Evolutionary conservation across 37 sponge, comb jelly and placozoan species (phyloP).

Genomic region (Oscarella lobularis): DNA sequence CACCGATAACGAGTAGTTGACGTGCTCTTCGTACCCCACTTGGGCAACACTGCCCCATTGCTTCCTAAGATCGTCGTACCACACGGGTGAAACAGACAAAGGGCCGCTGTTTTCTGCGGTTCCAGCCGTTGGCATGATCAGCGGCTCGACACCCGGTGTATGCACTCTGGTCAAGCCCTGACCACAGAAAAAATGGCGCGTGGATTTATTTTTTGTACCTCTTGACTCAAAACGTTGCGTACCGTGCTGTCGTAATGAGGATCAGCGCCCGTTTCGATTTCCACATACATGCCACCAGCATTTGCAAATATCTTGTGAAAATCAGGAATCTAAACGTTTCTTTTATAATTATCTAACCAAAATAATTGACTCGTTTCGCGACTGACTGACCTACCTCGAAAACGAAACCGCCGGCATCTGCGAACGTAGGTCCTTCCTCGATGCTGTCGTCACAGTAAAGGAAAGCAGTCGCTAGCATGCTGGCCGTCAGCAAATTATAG

Average conservation of each 20-base stretch:
- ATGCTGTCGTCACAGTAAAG: background rate
- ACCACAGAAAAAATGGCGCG: too few relatives aligned
- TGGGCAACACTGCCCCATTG: background rate
- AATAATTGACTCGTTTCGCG: too few relatives aligned
- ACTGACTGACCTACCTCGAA: too few relatives aligned
- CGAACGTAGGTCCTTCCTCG: too few relatives aligned
- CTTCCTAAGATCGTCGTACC: background rate
- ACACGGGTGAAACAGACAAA: background rate
- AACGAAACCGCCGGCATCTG: too few relatives aligned
- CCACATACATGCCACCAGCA: background rate
- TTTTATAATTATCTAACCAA: too few relatives aligned
- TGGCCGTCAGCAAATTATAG: background rate
- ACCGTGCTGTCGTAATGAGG: background rate
- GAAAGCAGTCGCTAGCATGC: background rate
- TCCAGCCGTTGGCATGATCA: constrained; percentile 1
- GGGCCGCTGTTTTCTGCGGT: background rate
- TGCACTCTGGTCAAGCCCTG: background rate
- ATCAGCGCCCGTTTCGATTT: background rate
- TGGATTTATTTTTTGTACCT: too few relatives aligned
- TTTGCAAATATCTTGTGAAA: constrained; percentile 1
- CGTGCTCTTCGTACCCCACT: background rate
- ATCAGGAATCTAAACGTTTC: background rate
- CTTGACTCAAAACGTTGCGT: background rate
- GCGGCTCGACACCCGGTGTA: background rate
- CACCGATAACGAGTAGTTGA: background rate